Base-by-base conservation (phyloP, 2,888 invertebrate genomes). In the Drosophila percnosoma region DNA sequence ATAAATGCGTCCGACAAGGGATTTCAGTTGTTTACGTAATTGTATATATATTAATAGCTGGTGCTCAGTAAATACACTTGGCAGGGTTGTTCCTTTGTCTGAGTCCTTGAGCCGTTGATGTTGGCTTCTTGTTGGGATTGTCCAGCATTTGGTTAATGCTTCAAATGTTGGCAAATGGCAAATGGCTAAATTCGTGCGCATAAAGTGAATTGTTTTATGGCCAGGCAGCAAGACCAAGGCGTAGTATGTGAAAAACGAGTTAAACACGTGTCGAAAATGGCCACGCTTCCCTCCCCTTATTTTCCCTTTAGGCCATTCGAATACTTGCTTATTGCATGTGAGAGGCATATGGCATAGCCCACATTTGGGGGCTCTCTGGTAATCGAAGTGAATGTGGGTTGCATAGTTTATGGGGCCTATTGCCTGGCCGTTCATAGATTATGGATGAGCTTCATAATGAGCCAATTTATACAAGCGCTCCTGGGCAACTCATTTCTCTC, bases 391-490 rank as follows among this genome's bases (percentile, higher is more conserved):
- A 83, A 75, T 79, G 83, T 78, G 72, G 73, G 74, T 65, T 70
- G 72, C 71, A 70, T 88, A 73, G 78, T 90, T 90, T 90, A 89
- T 90, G 86, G 88, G 78, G 71, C 67, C 55, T 72, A 69, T 65
- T 57, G 72, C 75, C 76, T 67, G 63, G 69, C 60, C 68, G 80
- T 83, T 90, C 89, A 90, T 89, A 91, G 91, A 90, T 90, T 89
- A 89, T 90, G 87, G 87, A 89, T 91, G 90, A 90, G 83, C 78
- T 80, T 77, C 90, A 86, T 89, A 89, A 89, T 89, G 91, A 89
- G 87, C 83, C 89, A 90, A 91, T 89, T 91, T 91, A 91, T 87
- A 89, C 87, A 87, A 87, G 85, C 79, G 85, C 68, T 83, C 65
- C 64, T 68, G 58, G 78, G 68, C 74, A 48, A 36, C 57, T 69